Evolutionary conservation across 2,113 vertebrate genomes (phyloP).

Genomic region (Leucosticte australis): DNA sequence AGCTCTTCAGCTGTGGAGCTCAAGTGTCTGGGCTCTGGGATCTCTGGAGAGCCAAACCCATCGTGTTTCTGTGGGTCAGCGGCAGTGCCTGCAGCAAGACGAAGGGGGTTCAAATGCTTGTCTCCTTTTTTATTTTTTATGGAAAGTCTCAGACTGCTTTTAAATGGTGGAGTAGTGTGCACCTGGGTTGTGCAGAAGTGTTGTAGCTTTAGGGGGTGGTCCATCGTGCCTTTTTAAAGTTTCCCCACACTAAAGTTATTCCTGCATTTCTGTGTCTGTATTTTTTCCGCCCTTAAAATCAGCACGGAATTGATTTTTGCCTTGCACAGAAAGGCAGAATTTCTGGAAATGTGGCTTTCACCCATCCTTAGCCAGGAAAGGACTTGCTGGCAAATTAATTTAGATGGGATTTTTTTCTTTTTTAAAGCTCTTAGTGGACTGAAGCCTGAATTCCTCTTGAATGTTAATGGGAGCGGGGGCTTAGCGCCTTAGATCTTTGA

Average conservation of each 20-base stretch:
- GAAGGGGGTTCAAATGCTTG: neutral
- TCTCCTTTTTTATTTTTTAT: neutral
- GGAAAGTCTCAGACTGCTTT: neutral
- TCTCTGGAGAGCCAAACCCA: neutral
- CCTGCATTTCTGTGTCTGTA: neutral
- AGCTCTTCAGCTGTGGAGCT: neutral
- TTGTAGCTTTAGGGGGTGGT: neutral
- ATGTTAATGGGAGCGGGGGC: constrained; percentile 22
- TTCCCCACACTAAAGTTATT: neutral
- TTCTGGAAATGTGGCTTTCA: neutral
- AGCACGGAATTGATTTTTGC: neutral
- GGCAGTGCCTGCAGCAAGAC: neutral
- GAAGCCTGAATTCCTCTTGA: constrained; percentile 22
- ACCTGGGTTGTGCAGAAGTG: neutral
- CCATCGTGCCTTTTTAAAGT: neutral
- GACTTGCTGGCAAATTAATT: constrained; percentile 1
- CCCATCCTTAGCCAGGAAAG: neutral
- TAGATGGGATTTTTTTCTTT: neutral
- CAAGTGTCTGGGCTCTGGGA: neutral
- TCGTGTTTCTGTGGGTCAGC: neutral
- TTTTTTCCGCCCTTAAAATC: neutral
- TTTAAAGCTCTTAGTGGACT: neutral
- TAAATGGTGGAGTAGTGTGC: neutral
- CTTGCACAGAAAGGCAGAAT: neutral
- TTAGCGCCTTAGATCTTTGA: constrained; percentile 42